phyloP scores from a whole-genome alignment of 2,888 invertebrate genomes.

The Rhagophthalmus giganteus region DNA sequence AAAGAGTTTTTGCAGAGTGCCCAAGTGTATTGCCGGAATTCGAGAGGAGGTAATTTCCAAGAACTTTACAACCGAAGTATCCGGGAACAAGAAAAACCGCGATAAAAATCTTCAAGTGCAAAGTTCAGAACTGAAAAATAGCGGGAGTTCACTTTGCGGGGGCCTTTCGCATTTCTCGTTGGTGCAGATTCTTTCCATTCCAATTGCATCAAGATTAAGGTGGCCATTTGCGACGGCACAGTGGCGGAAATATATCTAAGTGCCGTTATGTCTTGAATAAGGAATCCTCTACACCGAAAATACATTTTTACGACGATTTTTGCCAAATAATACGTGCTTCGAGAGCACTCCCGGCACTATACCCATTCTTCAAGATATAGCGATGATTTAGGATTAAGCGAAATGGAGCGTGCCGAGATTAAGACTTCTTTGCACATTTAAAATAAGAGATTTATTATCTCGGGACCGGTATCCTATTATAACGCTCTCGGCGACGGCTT shows the following conservation, averaged over 20 bases:
- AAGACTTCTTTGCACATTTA: conserved; percentile 44
- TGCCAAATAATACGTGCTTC: conserved; percentile 37
- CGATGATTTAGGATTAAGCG: conserved; percentile 51
- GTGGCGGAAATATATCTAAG: conserved; percentile 45
- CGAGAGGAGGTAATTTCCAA: conserved; percentile 20
- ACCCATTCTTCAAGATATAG: conserved; percentile 47
- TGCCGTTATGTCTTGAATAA: conserved; percentile 41
- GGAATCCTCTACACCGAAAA: conserved; percentile 41
- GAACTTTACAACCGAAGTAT: conserved; percentile 21
- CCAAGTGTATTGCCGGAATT: no score
- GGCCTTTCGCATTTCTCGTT: conserved; percentile 4
- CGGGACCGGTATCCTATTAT: conserved; percentile 17
- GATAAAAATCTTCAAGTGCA: conserved; percentile 27
- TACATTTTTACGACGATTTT: conserved; percentile 39
- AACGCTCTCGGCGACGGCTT: conserved; percentile 10
- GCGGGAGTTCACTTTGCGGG: conserved; percentile 14
- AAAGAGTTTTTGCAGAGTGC: no score
- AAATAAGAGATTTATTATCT: conserved; percentile 36
- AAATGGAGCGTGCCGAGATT: conserved; percentile 52
- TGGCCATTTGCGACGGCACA: conserved; percentile 32
- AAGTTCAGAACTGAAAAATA: conserved; percentile 27
- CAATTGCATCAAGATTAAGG: conserved; percentile 33
- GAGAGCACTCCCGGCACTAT: conserved; percentile 31
- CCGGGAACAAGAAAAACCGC: conserved; percentile 18
- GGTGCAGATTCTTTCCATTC: conserved; percentile 17